phyloP scores from a whole-genome alignment of 2,797 vertebrate genomes.

The Euphonia xanthogaster region DNA sequence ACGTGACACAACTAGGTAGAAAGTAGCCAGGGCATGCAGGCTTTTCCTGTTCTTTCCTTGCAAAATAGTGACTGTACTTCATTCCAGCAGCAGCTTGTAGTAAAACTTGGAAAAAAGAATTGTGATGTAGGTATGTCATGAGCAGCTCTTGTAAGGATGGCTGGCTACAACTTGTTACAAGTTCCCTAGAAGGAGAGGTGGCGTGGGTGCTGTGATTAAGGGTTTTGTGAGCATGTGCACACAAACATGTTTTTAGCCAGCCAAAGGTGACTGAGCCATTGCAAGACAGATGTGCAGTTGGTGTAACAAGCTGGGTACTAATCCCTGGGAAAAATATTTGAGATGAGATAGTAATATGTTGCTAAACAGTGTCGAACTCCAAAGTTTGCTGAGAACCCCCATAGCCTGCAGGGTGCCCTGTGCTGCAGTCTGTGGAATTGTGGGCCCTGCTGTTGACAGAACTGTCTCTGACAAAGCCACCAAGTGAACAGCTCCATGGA shows the following conservation, averaged over 20 bases:
- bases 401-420: accelerated
- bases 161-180: background rate
- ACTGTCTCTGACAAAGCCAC: background rate
- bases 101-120: background rate
- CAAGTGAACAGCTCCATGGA: background rate
- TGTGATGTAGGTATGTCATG: background rate
- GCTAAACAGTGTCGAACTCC: background rate
- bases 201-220: background rate
- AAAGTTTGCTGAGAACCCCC: background rate
- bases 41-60: background rate
- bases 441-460: background rate
- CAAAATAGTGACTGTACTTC: background rate
- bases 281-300: background rate
- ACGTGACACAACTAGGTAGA: background rate
- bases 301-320: background rate
- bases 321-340: background rate
- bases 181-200: background rate
- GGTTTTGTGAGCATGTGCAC: no score
- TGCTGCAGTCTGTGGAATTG: background rate
- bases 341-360: background rate
- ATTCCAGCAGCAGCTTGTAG: background rate
- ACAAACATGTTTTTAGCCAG: background rate
- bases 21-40: background rate
- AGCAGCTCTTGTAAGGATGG: background rate
- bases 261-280: background rate